A percentile compares a stretch with the other conserved stretches of the same genome.
phyloP scores from a whole-genome alignment of 2,797 vertebrate species.

The Mergus octosetaceus region DNA sequence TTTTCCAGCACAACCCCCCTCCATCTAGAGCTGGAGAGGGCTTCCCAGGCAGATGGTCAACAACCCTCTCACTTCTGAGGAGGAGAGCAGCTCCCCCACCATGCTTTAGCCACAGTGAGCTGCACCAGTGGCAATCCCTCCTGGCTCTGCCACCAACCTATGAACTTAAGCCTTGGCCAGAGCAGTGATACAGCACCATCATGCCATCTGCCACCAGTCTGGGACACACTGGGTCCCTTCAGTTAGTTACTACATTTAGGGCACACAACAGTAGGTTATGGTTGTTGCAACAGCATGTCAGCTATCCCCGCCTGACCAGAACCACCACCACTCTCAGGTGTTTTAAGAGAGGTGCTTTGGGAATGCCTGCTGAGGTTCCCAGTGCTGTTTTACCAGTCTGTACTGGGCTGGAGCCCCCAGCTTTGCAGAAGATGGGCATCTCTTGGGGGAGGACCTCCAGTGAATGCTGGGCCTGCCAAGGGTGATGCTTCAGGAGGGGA shows the following conservation, averaged over 20 bases:
- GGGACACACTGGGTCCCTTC: fast-evolving
- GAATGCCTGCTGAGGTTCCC: not conserved
- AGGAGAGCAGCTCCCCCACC: not conserved
- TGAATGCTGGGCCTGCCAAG: not conserved
- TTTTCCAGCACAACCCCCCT: not conserved
- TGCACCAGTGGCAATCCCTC: not conserved
- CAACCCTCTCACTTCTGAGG: not conserved
- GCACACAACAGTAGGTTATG: not conserved
- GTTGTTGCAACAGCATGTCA: not conserved
- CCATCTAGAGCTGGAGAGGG: not conserved
- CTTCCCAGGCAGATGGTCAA: not conserved
- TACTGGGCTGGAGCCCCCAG: not conserved
- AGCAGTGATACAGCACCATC: not conserved
- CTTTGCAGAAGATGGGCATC: not conserved
- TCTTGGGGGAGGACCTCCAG: not conserved
- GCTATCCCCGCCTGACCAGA: not conserved
- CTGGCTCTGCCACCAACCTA: not conserved
- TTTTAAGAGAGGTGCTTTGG: not conserved
- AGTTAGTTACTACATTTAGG: not conserved
- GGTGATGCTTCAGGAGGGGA: not conserved
- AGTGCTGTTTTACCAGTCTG: not conserved
- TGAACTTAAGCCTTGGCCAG: fast-evolving
- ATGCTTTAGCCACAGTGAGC: not conserved
- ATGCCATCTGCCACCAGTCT: not conserved
- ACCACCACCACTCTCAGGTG: not conserved